Conservation (phyloP, 2,113 vertebrate species). For the Paraplagusia blochii region DNA sequence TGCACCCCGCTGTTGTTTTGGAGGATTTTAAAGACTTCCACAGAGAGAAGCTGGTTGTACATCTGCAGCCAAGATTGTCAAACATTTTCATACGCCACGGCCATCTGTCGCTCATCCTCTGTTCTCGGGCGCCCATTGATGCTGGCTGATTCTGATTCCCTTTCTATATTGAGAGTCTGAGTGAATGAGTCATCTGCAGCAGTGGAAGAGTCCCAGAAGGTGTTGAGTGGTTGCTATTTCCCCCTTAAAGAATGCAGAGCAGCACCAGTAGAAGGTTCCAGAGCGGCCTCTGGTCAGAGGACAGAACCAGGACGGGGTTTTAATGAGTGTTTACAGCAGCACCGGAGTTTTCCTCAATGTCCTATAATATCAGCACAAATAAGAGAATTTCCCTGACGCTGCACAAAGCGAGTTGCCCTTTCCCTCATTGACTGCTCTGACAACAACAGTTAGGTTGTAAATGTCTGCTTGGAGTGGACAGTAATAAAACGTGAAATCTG, state of each 20-base stretch:
- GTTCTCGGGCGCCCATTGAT: slow-evolving; percentile 28
- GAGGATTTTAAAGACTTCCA: slow-evolving; percentile 8
- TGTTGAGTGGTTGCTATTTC: slow-evolving; percentile 34
- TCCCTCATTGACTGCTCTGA: slow-evolving; percentile 12
- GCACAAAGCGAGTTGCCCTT: slow-evolving; percentile 2
- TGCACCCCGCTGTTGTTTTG: slow-evolving; percentile 2
- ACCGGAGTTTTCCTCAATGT: background rate
- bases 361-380: slow-evolving; percentile 4
- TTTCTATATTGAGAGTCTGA: slow-evolving; percentile 45
- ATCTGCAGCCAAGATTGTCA: slow-evolving; percentile 16
- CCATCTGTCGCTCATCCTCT: slow-evolving; percentile 44
- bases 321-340: background rate
- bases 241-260: slow-evolving; percentile 19
- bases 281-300: slow-evolving; percentile 4
- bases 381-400: slow-evolving; percentile 8
- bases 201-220: slow-evolving; percentile 34
- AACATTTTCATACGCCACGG: slow-evolving; percentile 17
- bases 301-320: background rate
- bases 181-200: slow-evolving; percentile 55
- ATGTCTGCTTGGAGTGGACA: background rate
- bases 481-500: background rate
- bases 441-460: slow-evolving; percentile 7
- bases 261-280: slow-evolving; percentile 6
- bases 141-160: slow-evolving; percentile 44
- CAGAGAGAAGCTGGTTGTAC: background rate